A percentile compares a stretch with the other conserved stretches of the same genome.
Evolutionary conservation across 1,140 invertebrate species (phyloP).

Genomic region (Cydia strobilella): DNA sequence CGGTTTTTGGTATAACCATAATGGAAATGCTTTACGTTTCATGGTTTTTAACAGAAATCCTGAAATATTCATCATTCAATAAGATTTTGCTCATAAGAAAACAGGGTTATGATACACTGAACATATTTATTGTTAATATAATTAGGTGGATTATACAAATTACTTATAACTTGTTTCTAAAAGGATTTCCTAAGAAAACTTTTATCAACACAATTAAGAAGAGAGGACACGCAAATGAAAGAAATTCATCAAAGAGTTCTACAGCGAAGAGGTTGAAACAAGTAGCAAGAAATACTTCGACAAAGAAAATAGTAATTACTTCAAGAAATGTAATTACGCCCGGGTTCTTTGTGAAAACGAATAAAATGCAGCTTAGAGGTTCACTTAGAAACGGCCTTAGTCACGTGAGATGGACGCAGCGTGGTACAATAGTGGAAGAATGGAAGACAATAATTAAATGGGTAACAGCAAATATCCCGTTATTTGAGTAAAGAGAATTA

Average conservation of each 20-base stretch:
- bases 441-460: not conserved
- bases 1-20: no score
- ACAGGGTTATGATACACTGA: no score
- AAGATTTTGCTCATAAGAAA: no score
- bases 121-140: no score
- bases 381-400: not conserved
- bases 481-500: no score
- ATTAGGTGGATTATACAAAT: no score
- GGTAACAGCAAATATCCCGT: no score
- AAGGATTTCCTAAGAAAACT: not conserved
- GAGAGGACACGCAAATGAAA: not conserved
- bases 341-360: constrained; percentile 7
- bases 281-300: constrained; percentile 26
- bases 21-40: no score
- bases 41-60: no score
- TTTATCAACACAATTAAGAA: not conserved
- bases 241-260: not conserved
- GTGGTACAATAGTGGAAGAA: not conserved
- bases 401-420: not conserved
- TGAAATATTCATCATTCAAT: no score
- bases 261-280: constrained; percentile 3
- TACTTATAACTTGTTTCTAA: no score
- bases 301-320: constrained; percentile 30
- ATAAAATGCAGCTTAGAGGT: constrained; percentile 22
- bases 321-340: constrained; percentile 27